Evolutionary conservation across 1,140 invertebrate species (phyloP), one percentile per base, ranked within the genome.

Genomic region (Tetramorium alpestre): DNA sequence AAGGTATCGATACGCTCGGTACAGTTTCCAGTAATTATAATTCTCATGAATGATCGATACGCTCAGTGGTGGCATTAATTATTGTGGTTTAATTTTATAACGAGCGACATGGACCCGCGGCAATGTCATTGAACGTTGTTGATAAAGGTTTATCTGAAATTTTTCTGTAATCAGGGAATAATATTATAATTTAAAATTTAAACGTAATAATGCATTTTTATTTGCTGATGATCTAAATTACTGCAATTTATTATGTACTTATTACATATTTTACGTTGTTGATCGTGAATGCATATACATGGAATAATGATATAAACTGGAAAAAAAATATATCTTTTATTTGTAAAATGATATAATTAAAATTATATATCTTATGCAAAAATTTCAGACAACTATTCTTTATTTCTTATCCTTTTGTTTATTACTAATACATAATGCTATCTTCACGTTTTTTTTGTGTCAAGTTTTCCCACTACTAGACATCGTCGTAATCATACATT

Each of bases 1-100:
- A 28, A 22, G n/a, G 13, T 11, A 76, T 58, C 18, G 18, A 60
- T 38, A 54, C 28, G 28, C 38, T 44, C 38, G 41, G 3, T 47
- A 16, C 16, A 67, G 47, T 80, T 77, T 77, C 22, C 38, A 77
- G 7, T 22, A 67, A 80, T 80, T 80, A 67, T 78, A 78, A 65
- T 51, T 76, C 7, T 67, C 28, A 18, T 16, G 56, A 49, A 64
- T 28, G 44, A 78, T 41, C 44, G 60, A 77, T 77, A 64, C 41
- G 41, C 8, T 47, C 56, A 44, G 16, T 77, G 56, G 10, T 44
- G 54, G 22, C 75, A 77, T 77, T 77, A 77, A 77, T 77, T 77
- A 77, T 41, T 47, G 16, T 77, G 75, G 56, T 77, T 62, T 77
- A 77, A 77, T 62, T 62, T 77, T 47, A 77, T 77, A 77, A 77